Evolutionary conservation across 2,113 vertebrate genomes (phyloP), one percentile per base, ranked within the genome.

Genomic region (Zosterops japonicus): DNA sequence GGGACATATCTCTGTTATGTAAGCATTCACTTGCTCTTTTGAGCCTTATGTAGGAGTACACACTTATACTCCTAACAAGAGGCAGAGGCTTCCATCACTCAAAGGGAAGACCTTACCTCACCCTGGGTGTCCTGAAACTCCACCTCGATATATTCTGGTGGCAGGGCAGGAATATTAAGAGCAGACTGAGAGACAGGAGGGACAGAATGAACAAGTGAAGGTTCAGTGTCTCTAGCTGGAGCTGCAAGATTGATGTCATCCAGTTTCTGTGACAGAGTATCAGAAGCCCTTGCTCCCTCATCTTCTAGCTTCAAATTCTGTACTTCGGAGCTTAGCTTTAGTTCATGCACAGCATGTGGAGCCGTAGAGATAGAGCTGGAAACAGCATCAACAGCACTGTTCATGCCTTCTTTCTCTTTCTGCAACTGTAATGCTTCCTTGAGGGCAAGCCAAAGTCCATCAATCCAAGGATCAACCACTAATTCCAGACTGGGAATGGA

Each of bases 391-490:
- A 86, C 61, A 41, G 25, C 9, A 12, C 9, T 71, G 20, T 24
- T 93, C 92, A 93, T 79, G 55, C 42, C 63, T 96, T 93, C 85
- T 86, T 90, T 95, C 75, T 89, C 76, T 91, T 98, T 97, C 49
- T 96, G 97, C 53, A 95, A 87, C 7, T 36, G 28, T 89, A 98
- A 96, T 14, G 96, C 97, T 86, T 97, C 97, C 57, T 96, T 96
- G 52, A 99, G 97, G 42, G 99, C 98, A 27, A 97, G 87, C 99
- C 99, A 99, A 94, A 99, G 98, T 78, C 99, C 99, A 47, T 98
- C 97, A 88, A 99, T 98, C 99, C 99, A 99, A 7, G 99, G 99
- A 70, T 99, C 99, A 42, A 99, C 98, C 80, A 99, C 99, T 71
- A 99, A 68, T 81, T 99, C 99, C 91, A 99, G 97, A 74, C 99